These are phyloP conservation scores for Trichonephila inaurata DNA, from an alignment of 1,140 invertebrate species.

Conservation along the genomic window DNA sequence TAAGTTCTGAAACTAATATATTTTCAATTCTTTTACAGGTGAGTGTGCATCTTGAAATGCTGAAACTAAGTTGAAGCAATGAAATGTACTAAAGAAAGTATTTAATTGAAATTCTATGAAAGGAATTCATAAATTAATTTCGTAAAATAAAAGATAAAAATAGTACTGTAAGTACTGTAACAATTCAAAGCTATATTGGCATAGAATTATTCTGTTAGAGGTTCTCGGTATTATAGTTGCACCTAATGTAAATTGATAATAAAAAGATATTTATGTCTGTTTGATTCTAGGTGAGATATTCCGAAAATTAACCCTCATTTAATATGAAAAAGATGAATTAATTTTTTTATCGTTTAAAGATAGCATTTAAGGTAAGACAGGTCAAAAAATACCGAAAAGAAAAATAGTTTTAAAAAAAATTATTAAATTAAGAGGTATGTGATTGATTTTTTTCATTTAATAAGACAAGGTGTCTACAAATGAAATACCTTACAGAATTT, in stretches of 20 bases:
- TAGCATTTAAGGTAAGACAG: constrained; percentile 35
- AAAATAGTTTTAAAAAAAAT: not conserved
- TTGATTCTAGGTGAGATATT: constrained; percentile 57
- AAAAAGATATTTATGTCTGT: constrained; percentile 47
- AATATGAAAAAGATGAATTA: constrained; percentile 50
- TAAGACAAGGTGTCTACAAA: not conserved
- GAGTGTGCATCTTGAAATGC: not conserved
- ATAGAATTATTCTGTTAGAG: not conserved
- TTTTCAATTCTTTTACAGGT: not conserved
- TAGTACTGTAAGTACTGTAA: not conserved
- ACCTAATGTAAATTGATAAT: not conserved
- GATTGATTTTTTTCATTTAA: not conserved
- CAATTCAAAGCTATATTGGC: not conserved
- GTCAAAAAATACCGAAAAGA: not conserved
- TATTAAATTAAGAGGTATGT: constrained; percentile 21
- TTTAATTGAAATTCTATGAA: not conserved
- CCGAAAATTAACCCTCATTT: constrained; percentile 34
- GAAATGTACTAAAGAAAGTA: not conserved
- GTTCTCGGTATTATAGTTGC: not conserved
- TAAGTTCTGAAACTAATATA: not conserved
- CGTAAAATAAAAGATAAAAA: not conserved
- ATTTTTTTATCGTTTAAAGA: constrained; percentile 20
- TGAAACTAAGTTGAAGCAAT: not conserved
- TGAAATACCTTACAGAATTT: not conserved
- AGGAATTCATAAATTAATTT: not conserved